These are phyloP conservation scores for Oscheius sp. DNA, from an alignment of 1,140 invertebrate species.

Conservation along the genomic window DNA sequence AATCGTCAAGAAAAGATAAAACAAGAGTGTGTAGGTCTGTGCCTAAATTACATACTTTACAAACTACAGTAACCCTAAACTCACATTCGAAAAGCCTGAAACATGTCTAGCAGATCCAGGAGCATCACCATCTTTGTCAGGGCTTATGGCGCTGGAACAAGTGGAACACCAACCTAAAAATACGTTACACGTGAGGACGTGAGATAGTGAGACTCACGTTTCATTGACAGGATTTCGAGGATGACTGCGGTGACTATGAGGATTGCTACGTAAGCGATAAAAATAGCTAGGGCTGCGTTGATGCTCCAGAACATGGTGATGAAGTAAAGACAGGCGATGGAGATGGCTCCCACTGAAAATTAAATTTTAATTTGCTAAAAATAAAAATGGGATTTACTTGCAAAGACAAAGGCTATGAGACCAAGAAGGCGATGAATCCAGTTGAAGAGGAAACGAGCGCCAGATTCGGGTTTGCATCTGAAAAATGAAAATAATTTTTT, in stretches of 20 bases:
- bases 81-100: not conserved
- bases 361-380: not conserved
- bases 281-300: conserved; percentile 32
- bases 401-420: conserved; percentile 13
- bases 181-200: too few relatives aligned
- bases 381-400: conserved; percentile 23
- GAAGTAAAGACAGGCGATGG: conserved; percentile 38
- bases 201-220: not conserved
- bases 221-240: not conserved
- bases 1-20: not conserved
- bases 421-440: conserved; percentile 38
- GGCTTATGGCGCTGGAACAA: not conserved
- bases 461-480: conserved; percentile 27
- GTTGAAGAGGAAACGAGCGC: conserved; percentile 34
- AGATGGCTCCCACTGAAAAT: conserved; percentile 34
- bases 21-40: not conserved
- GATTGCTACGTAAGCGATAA: conserved; percentile 34
- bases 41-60: not conserved
- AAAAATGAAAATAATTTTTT: too few relatives aligned
- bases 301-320: conserved; percentile 24
- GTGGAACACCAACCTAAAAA: not conserved
- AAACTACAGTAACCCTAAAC: not conserved
- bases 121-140: not conserved
- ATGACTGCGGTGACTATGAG: not conserved
- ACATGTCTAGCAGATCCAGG: not conserved